Evolutionary conservation across 2,797 vertebrate genomes (phyloP), one percentile per base, ranked within the genome.

Genomic region (Psittacula derbiana): DNA sequence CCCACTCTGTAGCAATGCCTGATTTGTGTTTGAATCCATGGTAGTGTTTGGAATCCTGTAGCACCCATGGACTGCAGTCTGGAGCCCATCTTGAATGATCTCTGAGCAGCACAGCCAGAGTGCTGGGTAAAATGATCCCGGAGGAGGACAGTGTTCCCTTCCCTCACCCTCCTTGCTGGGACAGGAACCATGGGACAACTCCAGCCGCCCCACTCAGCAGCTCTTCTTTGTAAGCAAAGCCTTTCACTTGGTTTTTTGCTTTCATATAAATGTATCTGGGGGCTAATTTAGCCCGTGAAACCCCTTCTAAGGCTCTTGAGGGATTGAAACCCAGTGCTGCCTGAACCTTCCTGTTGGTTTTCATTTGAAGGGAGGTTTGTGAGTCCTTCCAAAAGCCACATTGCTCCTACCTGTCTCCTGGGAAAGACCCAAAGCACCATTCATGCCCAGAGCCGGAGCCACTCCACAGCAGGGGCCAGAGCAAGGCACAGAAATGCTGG

Each of bases 211-310:
- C 53, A 15, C 33, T 27, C 33, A 17, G 75, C 44, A 23, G 52
- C 17, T n/a, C 2, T 50, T 36, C 49, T 19, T 28, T 36, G 33
- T 16, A 6, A 38, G 28, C 1, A 0, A 17, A 50, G 36, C 69
- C 65, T 88, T 80, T 73, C 38, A 16, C 86, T 66, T 43, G 30
- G 55, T 28, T 31, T 81, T 84, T 61, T 73, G 55, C 80, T 55
- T 52, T 88, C 90, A 88, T 71, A 52, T 95, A 84, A 74, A 93
- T 91, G 80, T 74, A 80, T 81, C 73, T 0, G 49, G 73, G 80
- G 36, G 31, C 46, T 88, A 5, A 80, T 71, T 49, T 43, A 62
- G 50, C 82, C 79, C 1, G 0, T n/a, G 69, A 91, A 93, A 95
- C 93, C 93, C 78, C 27, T 82, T 33, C 81, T 72, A 18, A 86